Conservation (phyloP, 2,888 invertebrate species). For the Siphlonurus alternatus region DNA sequence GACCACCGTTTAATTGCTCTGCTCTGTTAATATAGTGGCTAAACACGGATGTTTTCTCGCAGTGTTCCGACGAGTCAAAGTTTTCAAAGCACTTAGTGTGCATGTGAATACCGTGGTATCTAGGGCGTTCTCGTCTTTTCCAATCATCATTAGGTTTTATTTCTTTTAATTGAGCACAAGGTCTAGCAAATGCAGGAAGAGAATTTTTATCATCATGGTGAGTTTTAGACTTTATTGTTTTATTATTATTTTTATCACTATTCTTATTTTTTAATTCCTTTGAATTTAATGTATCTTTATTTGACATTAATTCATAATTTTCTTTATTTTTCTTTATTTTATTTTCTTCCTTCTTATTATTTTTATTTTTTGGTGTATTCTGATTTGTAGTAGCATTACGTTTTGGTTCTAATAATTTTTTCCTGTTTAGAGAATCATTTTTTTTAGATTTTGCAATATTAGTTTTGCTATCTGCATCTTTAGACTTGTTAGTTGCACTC, state of each 20-base stretch:
- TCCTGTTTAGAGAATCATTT: too few relatives aligned
- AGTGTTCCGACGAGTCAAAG: neutral
- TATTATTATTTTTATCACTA: neutral
- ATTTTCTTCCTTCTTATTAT: neutral
- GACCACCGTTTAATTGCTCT: neutral
- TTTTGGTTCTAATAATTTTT: neutral
- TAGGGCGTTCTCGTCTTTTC: neutral
- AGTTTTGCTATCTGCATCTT: too few relatives aligned
- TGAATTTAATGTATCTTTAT: neutral
- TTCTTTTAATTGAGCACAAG: neutral
- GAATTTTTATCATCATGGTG: neutral
- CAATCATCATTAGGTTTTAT: neutral
- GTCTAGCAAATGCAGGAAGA: neutral
- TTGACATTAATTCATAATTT: too few relatives aligned
- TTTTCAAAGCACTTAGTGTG: neutral
- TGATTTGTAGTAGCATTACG: neutral
- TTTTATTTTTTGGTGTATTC: neutral
- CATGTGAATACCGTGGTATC: constrained; percentile 1
- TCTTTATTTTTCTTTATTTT: neutral
- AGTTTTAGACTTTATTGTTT: neutral
- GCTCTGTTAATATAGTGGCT: neutral
- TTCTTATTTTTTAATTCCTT: neutral
- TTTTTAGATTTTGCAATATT: too few relatives aligned
- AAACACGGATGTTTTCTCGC: neutral
- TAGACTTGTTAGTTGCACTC: too few relatives aligned